Conservation (phyloP, 2,888 invertebrate species). For the Eretmocerus hayati region DNA sequence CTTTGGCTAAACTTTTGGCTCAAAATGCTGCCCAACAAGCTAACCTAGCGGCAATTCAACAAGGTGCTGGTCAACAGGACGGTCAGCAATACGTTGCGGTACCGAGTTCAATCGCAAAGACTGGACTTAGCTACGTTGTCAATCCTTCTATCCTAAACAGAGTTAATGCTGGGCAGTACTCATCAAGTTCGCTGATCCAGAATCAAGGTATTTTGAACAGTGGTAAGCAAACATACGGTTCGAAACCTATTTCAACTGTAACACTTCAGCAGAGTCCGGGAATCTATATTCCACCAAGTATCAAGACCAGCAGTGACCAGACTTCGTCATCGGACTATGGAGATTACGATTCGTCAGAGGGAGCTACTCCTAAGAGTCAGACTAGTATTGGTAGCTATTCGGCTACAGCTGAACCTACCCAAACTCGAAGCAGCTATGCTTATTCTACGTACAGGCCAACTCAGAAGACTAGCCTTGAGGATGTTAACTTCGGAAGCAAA, state of each 20-base stretch:
- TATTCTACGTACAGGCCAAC: constrained; percentile 33
- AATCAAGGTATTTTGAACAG: too few relatives aligned
- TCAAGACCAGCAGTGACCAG: constrained; percentile 22
- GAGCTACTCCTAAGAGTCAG: constrained; percentile 23
- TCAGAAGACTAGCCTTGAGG: constrained; percentile 29
- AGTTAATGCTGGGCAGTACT: constrained; percentile 22
- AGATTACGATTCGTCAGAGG: constrained; percentile 29
- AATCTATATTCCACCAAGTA: constrained; percentile 31
- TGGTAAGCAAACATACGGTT: constrained; percentile 24
- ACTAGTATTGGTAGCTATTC: constrained; percentile 23
- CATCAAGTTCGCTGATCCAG: constrained; percentile 16
- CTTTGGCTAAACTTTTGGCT: constrained; percentile 31
- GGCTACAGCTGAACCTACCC: constrained; percentile 30
- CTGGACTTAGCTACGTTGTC: constrained; percentile 35
- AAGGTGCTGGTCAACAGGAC: constrained; percentile 8
- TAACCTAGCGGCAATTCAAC: constrained; percentile 14
- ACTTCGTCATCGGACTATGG: constrained; percentile 27
- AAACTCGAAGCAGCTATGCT: constrained; percentile 30
- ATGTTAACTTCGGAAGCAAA: constrained; percentile 32
- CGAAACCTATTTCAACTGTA: constrained; percentile 30
- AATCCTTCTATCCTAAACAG: constrained; percentile 28
- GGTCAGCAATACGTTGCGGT: constrained; percentile 17
- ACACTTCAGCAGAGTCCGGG: constrained; percentile 31
- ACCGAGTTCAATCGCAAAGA: constrained; percentile 30
- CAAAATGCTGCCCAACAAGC: constrained; percentile 28